Conservation (phyloP, 1,140 invertebrate genomes). For the Tenebrio molitor region DNA sequence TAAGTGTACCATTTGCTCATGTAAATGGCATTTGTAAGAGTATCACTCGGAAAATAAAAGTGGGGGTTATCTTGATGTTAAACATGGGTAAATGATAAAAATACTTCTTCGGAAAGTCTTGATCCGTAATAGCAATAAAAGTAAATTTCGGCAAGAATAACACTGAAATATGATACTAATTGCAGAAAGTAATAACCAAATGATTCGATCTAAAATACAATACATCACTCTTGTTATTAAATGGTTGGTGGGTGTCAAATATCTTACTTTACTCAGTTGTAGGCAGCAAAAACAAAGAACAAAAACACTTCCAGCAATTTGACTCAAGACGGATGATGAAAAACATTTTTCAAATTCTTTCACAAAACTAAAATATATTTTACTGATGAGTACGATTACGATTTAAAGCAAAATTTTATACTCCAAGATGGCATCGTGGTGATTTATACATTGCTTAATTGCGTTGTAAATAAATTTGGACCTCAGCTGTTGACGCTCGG, state of each 20-base stretch:
- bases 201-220: constrained; percentile 4
- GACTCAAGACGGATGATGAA: neutral
- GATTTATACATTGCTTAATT: neutral
- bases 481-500: neutral
- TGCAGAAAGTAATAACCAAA: constrained; percentile 26
- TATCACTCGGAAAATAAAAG: constrained; percentile 53
- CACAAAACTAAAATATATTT: constrained; percentile 4
- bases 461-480: constrained; percentile 28
- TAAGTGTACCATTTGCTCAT: constrained; percentile 52
- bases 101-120: constrained; percentile 45
- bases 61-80: too few relatives aligned
- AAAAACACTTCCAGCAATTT: constrained; percentile 22
- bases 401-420: neutral
- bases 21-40: constrained; percentile 49
- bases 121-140: constrained; percentile 57
- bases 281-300: constrained; percentile 31
- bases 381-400: too few relatives aligned
- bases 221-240: neutral
- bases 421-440: constrained; percentile 16
- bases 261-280: constrained; percentile 18
- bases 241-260: too few relatives aligned
- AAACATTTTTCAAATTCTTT: constrained; percentile 15
- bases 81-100: neutral
- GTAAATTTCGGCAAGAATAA: constrained; percentile 10
- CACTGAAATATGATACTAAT: neutral